These are phyloP conservation scores for Rhea americana DNA, from an alignment of 2,113 vertebrate genomes.

Conservation along the genomic window DNA sequence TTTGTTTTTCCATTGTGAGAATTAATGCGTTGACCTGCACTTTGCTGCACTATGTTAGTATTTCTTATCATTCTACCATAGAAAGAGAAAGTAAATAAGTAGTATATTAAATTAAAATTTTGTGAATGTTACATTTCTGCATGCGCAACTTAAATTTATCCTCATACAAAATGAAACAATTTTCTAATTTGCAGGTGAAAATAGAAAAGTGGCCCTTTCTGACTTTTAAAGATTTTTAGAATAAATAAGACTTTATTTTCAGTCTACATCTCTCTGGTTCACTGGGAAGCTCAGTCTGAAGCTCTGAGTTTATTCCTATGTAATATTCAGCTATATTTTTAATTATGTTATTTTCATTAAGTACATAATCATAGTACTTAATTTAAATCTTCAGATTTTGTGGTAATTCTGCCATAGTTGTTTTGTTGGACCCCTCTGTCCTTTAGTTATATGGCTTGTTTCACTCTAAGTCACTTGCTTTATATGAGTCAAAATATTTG, in stretches of 20 bases:
- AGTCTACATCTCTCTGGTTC: not conserved
- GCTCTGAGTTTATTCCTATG: not conserved
- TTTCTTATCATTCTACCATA: conserved; percentile 3
- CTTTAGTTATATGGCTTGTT: not conserved
- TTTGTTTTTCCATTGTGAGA: not conserved
- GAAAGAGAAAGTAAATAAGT: conserved; percentile 23
- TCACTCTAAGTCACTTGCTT: not conserved
- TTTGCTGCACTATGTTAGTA: conserved; percentile 18
- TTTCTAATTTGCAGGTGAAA: not conserved
- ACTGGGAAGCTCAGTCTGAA: not conserved
- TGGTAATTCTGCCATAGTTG: not conserved
- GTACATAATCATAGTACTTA: not conserved
- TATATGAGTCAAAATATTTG: not conserved
- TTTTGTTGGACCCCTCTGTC: not conserved
- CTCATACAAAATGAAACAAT: not conserved
- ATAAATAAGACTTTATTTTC: not conserved
- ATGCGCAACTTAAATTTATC: not conserved
- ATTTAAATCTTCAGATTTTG: not conserved
- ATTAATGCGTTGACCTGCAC: not conserved
- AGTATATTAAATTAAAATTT: conserved; percentile 26
- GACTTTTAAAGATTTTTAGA: not conserved
- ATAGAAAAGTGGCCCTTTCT: not conserved
- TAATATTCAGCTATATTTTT: not conserved
- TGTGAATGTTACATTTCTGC: not conserved
- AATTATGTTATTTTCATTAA: not conserved